Conservation (phyloP, 2,888 invertebrate genomes). For the Calameuta idolon region DNA sequence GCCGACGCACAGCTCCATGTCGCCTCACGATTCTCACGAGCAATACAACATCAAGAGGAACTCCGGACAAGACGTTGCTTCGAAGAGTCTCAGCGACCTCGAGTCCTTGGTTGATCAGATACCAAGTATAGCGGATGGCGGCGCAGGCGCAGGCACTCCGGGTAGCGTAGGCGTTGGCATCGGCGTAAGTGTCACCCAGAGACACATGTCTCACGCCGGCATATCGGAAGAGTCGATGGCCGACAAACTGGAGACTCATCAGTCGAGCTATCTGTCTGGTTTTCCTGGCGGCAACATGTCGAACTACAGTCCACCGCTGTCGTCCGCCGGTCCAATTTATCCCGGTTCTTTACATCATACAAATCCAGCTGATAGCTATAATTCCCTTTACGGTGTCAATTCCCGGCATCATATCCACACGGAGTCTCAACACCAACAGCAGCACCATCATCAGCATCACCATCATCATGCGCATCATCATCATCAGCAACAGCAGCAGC, state of each 20-base stretch:
- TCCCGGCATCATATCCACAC: conserved; percentile 42
- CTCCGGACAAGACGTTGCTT: conserved; percentile 79
- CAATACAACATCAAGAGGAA: conserved; percentile 61
- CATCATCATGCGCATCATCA: conserved; percentile 50
- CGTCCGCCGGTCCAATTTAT: conserved; percentile 51
- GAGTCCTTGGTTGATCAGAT: conserved; percentile 93
- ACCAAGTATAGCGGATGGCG: conserved; percentile 84
- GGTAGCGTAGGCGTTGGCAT: neutral
- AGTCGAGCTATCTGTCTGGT: conserved; percentile 46
- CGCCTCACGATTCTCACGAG: conserved; percentile 60
- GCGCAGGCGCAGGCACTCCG: conserved; percentile 54
- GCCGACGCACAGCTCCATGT: conserved; percentile 61
- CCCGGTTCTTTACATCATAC: conserved; percentile 53
- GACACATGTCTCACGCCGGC: conserved; percentile 51
- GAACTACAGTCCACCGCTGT: conserved; percentile 61
- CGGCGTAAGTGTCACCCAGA: conserved; percentile 45
- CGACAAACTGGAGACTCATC: conserved; percentile 56
- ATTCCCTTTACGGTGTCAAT: conserved; percentile 56
- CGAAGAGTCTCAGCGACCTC: conserved; percentile 86
- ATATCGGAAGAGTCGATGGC: conserved; percentile 55
- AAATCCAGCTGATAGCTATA: conserved; percentile 53
- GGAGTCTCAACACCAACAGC: conserved; percentile 43
- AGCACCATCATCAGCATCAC: conserved; percentile 51
- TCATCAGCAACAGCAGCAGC: conserved; percentile 46
- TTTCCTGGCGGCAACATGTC: conserved; percentile 49